A percentile compares a stretch with the other conserved stretches of the same genome.
These are phyloP conservation scores for Pachycephala philippinensis DNA, from an alignment of 2,113 vertebrate species.

Conservation along the genomic window DNA sequence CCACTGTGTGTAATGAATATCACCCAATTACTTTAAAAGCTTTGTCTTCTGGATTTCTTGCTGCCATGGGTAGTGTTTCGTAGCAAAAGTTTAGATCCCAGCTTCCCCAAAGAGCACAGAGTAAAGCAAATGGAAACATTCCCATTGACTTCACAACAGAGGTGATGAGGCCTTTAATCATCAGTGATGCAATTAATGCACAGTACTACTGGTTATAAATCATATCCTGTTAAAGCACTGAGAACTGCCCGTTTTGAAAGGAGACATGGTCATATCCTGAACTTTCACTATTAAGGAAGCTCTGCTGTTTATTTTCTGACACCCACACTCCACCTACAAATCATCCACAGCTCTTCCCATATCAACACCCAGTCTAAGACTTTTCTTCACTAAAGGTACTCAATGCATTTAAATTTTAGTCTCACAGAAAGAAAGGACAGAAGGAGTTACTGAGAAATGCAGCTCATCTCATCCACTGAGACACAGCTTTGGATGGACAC, in stretches of 20 bases:
- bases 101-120: background rate
- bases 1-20: background rate
- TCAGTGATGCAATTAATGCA: background rate
- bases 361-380: background rate
- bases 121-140: background rate
- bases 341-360: background rate
- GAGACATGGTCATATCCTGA: background rate
- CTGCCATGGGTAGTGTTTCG: background rate
- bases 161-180: background rate
- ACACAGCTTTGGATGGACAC: background rate
- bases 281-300: background rate
- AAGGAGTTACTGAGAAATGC: background rate
- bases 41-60: constrained; percentile 15
- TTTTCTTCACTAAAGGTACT: background rate
- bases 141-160: background rate
- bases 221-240: background rate
- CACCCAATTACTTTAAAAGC: constrained; percentile 1
- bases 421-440: background rate
- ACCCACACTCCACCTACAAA: background rate
- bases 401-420: background rate
- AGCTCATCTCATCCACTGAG: background rate
- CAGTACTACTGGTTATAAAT: background rate
- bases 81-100: background rate
- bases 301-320: background rate
- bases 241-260: background rate